A percentile compares a stretch with the other conserved stretches of the same genome.
Evolutionary conservation across 2,797 vertebrate species (phyloP).

Genomic region (Meriones psammophilus): DNA sequence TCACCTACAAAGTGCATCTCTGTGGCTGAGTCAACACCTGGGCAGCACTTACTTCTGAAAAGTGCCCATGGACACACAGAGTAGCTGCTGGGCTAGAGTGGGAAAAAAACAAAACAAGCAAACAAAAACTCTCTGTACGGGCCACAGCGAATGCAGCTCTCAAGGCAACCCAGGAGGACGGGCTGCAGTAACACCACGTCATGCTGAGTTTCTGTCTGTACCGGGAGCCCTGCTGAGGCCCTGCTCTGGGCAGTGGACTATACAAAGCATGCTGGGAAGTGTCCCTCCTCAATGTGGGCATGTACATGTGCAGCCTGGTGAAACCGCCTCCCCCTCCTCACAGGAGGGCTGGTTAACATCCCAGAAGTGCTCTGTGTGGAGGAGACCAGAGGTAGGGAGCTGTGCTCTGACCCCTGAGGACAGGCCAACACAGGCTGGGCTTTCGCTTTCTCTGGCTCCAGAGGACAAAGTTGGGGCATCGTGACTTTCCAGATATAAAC

Average conservation of each 20-base stretch:
- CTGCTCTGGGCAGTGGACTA: not conserved
- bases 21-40: not conserved
- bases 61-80: not conserved
- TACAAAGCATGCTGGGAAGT: not conserved
- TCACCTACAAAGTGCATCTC: not conserved
- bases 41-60: not conserved
- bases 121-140: no score
- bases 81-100: not conserved
- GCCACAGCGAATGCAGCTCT: accelerated
- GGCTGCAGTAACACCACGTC: not conserved
- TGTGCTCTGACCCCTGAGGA: accelerated
- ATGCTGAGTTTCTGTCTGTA: not conserved
- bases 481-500: not conserved
- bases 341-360: not conserved
- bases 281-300: not conserved
- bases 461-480: not conserved
- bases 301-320: not conserved
- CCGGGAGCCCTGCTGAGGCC: not conserved
- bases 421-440: no score
- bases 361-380: not conserved
- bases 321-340: not conserved
- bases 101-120: no score
- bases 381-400: no score
- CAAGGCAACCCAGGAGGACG: not conserved
- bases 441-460: not conserved